A percentile compares a stretch with the other conserved stretches of the same genome.
These are phyloP conservation scores for Tragelaphus imberbis DNA, from an alignment of 2,113 vertebrate genomes.

Conservation along the genomic window DNA sequence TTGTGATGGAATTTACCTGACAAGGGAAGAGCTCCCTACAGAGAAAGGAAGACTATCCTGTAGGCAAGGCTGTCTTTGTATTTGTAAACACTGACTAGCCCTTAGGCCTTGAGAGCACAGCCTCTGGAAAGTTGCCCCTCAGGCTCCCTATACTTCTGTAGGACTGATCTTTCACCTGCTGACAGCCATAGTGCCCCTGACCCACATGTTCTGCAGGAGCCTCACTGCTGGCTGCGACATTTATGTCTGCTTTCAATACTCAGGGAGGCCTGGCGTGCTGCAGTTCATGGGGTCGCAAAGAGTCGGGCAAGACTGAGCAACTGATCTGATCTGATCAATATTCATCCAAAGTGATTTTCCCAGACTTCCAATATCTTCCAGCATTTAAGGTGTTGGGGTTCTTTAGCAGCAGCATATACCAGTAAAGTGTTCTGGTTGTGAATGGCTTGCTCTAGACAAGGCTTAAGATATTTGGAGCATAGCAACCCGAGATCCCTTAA, in stretches of 20 bases:
- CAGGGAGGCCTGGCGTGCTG: too few species aligned
- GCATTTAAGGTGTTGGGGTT: neutral
- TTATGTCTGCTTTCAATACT: neutral
- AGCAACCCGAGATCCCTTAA: neutral
- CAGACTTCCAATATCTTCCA: neutral
- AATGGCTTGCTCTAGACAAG: neutral
- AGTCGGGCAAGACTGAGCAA: too few species aligned
- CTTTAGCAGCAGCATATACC: neutral
- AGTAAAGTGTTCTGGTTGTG: neutral
- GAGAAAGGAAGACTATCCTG: neutral
- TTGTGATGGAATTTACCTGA: neutral
- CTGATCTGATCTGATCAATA: too few species aligned
- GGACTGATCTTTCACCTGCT: neutral
- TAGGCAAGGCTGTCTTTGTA: neutral
- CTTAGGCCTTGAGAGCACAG: neutral
- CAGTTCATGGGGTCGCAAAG: too few species aligned
- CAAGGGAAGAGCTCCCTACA: neutral
- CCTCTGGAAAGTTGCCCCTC: neutral
- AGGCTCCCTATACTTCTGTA: neutral
- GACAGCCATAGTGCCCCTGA: rapidly evolving
- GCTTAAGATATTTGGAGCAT: neutral
- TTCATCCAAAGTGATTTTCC: neutral
- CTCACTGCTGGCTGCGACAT: rapidly evolving
- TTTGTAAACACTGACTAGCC: neutral
- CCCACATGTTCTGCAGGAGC: neutral